Evolutionary conservation across 2,888 invertebrate species (phyloP).

Genomic region (Blastobasis lacticolella): DNA sequence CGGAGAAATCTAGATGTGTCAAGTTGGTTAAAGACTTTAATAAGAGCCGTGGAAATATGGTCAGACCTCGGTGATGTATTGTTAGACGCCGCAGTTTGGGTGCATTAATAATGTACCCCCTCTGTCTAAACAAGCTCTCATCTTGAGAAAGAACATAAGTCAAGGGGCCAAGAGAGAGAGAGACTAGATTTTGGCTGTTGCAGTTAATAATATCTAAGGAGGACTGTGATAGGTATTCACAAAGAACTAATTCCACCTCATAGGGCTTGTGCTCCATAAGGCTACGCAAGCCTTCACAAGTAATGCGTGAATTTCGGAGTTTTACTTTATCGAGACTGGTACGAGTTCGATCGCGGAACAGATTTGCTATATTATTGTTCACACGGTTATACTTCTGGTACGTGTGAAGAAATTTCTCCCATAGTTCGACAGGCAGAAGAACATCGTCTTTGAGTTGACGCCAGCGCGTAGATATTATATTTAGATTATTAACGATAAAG

Average conservation of each 20-base stretch:
- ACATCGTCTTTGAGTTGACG: conserved; percentile 74
- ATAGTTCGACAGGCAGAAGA: conserved; percentile 80
- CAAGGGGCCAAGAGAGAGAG: conserved; percentile 81
- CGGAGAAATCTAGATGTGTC: conserved; percentile 82
- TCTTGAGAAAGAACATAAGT: conserved; percentile 76
- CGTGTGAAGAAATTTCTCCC: conserved; percentile 78
- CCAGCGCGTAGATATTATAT: conserved; percentile 73
- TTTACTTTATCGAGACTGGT: conserved; percentile 81
- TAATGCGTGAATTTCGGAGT: conserved; percentile 81
- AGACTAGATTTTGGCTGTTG: conserved; percentile 79
- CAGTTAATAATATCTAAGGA: conserved; percentile 80
- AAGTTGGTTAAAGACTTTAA: conserved; percentile 75
- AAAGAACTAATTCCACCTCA: conserved; percentile 84
- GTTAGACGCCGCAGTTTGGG: conserved; percentile 76
- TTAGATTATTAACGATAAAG: conserved; percentile 76
- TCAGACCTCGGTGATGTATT: conserved; percentile 65
- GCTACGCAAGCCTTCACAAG: conserved; percentile 80
- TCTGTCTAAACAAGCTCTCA: conserved; percentile 43
- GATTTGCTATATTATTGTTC: conserved; percentile 79
- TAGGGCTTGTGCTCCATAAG: conserved; percentile 82
- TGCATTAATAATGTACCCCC: conserved; percentile 72
- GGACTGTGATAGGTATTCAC: conserved; percentile 77
- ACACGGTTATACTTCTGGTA: conserved; percentile 72
- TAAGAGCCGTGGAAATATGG: conserved; percentile 69
- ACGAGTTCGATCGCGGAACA: conserved; percentile 79